Base-by-base conservation (phyloP, 2,113 vertebrate species). In the Etia nguti region DNA sequence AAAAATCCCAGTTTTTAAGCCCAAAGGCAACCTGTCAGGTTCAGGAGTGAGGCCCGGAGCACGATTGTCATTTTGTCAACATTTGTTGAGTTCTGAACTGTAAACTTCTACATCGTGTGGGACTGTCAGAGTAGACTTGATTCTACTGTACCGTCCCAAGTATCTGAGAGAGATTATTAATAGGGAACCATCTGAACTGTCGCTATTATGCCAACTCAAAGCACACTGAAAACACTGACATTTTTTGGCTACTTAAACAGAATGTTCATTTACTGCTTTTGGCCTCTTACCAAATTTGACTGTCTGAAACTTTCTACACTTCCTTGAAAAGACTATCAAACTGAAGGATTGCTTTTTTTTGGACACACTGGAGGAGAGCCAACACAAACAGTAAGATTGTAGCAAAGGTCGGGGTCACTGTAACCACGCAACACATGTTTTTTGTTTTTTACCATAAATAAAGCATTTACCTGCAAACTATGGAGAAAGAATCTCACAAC, bases 51-150 rank as follows among this genome's bases (percentile, higher is more conserved):
- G 22, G 48, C 9, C 22, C 0, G 15, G 41, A 18, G 0, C 68
- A 75, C 7, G 68, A 0, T 5, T 29, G 41, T 29, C 41, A 75
- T 75, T 20, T 75, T 29, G 15, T 75, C 68, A 75, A 7, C 6
- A 75, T 75, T 75, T 6, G 6, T 10, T 48, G 24, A 24, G 24
- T 48, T 48, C 22, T 75, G 41, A 16, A 75, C 10, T 29, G 68
- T 18, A 46, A 73, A 46, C 22, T 48, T 24, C 24, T 29, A 48
- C 41, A 29, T 5, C 24, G 18, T 50, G 26, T 2, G 24, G 24
- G 70, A 50, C 43, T 77, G 16, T 48, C 24, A 75, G 68, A 50
- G 70, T 29, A 77, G 70, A 77, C 24, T 31, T 77, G 70, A 46
- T 50, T 77, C 70, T 77, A 77, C 70, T 46, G 22, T 46, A 48